Percentiles rank a stretch among this genome's conserved stretches.
phyloP scores from a whole-genome alignment of 2,113 vertebrate genomes.

The Poicephalus meyeri region DNA sequence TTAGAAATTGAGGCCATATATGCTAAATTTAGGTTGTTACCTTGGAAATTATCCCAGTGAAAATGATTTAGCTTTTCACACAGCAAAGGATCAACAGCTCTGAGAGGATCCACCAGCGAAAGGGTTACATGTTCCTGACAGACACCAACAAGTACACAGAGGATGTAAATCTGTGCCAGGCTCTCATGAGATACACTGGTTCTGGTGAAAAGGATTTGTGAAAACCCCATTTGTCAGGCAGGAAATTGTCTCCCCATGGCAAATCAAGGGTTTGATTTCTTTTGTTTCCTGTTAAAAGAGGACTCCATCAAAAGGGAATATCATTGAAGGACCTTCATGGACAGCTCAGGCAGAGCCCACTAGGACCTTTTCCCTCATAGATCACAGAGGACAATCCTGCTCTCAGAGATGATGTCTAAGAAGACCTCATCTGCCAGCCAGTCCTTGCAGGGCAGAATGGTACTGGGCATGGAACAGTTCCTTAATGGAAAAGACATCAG shows the following conservation, averaged over 20 bases:
- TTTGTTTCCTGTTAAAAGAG: not conserved
- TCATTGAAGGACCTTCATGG: fast-evolving
- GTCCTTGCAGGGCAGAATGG: not conserved
- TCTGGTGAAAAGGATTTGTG: not conserved
- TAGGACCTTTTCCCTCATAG: not conserved
- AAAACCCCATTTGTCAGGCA: fast-evolving
- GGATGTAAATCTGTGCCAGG: not conserved
- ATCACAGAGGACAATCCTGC: not conserved
- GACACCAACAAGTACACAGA: not conserved
- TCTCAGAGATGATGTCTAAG: not conserved
- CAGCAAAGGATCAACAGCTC: not conserved
- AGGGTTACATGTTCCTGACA: not conserved
- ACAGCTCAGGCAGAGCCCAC: not conserved
- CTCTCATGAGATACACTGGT: not conserved
- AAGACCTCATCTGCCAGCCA: not conserved
- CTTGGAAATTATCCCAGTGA: not conserved
- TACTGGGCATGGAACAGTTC: not conserved
- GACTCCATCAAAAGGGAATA: not conserved
- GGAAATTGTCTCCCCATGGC: not conserved
- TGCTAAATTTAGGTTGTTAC: not conserved
- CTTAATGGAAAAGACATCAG: not conserved
- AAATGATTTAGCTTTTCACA: not conserved
- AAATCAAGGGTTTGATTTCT: not conserved
- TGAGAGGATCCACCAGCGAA: not conserved
- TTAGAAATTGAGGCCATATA: not conserved